A percentile compares a stretch with the other conserved stretches of the same genome.
These are phyloP conservation scores for Sarotherodon lohbergeri DNA, from an alignment of 2,113 vertebrate genomes.

Conservation along the genomic window DNA sequence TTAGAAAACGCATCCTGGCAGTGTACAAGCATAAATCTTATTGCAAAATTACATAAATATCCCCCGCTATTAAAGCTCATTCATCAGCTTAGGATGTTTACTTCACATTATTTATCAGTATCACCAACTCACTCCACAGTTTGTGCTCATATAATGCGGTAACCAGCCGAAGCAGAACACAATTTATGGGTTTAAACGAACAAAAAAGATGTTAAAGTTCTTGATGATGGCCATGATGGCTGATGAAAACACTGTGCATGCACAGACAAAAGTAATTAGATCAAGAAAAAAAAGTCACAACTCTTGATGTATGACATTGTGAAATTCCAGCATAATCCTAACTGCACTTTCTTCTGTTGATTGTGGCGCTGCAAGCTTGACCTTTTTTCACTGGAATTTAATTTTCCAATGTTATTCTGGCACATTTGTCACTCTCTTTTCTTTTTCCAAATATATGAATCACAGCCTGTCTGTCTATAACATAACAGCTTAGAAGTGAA, in stretches of 20 bases:
- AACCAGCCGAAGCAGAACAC: neutral
- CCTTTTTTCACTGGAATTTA: neutral
- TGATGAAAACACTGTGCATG: neutral
- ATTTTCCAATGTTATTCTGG: neutral
- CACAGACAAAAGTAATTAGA: neutral
- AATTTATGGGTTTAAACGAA: neutral
- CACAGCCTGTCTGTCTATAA: neutral
- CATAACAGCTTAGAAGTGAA: neutral
- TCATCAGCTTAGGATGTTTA: conserved; percentile 7
- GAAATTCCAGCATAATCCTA: neutral
- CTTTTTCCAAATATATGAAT: neutral
- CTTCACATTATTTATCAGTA: neutral
- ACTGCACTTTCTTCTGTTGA: neutral
- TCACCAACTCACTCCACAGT: neutral
- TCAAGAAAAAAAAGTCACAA: neutral
- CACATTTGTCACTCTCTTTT: neutral
- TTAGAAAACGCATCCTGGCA: neutral
- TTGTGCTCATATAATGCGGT: neutral
- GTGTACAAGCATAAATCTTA: neutral
- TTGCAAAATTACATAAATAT: neutral
- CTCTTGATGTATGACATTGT: neutral
- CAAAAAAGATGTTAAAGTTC: neutral
- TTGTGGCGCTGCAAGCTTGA: neutral
- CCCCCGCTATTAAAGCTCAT: neutral
- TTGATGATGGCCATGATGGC: neutral